Percentiles rank a stretch among this genome's conserved stretches.
Evolutionary conservation across 2,797 vertebrate species (phyloP).

Genomic region (Protosalanx chinensis): DNA sequence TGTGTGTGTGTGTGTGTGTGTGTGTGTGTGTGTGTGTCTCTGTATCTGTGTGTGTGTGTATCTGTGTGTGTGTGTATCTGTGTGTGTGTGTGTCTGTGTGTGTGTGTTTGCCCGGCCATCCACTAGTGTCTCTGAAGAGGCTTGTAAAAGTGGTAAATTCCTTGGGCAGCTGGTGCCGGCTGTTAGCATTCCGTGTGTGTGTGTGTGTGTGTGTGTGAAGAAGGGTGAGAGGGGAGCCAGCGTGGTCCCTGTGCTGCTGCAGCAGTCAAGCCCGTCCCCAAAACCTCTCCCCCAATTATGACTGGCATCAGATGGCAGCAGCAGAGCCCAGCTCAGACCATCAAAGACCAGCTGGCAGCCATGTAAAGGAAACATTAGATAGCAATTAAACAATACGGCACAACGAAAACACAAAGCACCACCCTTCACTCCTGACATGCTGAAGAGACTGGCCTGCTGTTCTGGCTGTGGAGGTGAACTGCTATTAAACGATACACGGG

Average conservation of each 20-base stretch:
- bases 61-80: not conserved
- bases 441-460: not conserved
- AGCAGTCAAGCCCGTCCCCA: conserved; percentile 29
- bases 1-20: conserved; percentile 8
- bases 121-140: conserved; percentile 43
- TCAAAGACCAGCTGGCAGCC: conserved; percentile 59
- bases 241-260: conserved; percentile 41
- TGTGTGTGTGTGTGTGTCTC: not conserved
- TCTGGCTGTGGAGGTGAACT: not conserved
- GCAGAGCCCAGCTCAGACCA: conserved; percentile 39
- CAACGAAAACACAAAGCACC: conserved; percentile 1
- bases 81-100: not conserved
- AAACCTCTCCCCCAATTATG: conserved; percentile 50
- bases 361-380: conserved; percentile 49
- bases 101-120: not conserved
- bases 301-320: conserved; percentile 51
- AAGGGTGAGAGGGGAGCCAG: conserved; percentile 25
- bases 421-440: not conserved
- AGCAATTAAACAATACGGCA: conserved; percentile 35
- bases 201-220: conserved; percentile 21
- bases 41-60: not conserved
- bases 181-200: conserved; percentile 61
- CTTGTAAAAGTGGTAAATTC: conserved; percentile 74
- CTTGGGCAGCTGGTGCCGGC: conserved; percentile 72
- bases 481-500: not conserved